Percentiles rank a stretch among this genome's conserved stretches.
phyloP scores from a whole-genome alignment of 2,888 invertebrate species.

The Dichetophora obliterata region DNA sequence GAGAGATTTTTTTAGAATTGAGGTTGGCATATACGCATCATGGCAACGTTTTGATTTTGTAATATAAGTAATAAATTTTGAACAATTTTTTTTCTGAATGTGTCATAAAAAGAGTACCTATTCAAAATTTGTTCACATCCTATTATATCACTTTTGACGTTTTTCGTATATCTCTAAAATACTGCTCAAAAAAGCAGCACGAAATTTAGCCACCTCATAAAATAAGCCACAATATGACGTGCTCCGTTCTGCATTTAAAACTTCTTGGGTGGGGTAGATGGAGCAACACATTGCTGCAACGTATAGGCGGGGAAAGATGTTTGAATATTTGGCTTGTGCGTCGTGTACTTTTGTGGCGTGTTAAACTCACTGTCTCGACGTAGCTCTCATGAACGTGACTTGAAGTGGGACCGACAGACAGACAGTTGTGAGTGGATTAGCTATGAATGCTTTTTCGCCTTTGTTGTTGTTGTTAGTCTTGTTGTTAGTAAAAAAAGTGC shows the following conservation, averaged over 20 bases:
- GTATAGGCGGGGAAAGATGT: not conserved
- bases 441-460: not conserved
- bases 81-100: too few species aligned
- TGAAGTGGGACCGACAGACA: not conserved
- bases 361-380: conserved; percentile 10
- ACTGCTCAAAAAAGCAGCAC: not conserved
- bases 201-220: not conserved
- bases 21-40: too few species aligned
- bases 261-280: not conserved
- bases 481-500: not conserved
- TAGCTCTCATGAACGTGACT: not conserved
- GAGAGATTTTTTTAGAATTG: too few species aligned
- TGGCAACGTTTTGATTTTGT: too few species aligned
- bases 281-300: not conserved
- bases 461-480: not conserved
- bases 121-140: too few species aligned
- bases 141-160: not conserved
- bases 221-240: not conserved
- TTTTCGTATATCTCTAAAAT: not conserved
- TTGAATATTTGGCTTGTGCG: not conserved
- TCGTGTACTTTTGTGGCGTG: not conserved
- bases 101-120: too few species aligned
- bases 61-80: too few species aligned
- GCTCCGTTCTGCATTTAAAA: not conserved
- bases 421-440: conserved; percentile 8